Percentiles rank a stretch among this genome's conserved stretches.
phyloP scores from a whole-genome alignment of 2,113 vertebrate genomes.

The Periophthalmodon schlosseri region DNA sequence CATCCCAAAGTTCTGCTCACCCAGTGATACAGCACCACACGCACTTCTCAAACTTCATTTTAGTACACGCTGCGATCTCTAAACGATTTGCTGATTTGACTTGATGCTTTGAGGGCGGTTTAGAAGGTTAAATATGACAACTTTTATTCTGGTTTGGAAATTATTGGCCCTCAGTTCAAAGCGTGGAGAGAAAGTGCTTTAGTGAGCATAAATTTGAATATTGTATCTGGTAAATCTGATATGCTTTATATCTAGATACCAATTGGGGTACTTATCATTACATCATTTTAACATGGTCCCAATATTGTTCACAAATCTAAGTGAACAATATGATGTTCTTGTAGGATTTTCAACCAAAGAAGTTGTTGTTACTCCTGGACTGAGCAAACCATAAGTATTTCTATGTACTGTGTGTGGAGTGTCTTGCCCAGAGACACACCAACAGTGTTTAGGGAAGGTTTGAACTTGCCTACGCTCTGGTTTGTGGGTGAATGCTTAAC shows the following conservation, averaged over 20 bases:
- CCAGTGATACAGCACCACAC: background rate
- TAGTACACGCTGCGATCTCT: background rate
- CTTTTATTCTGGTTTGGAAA: background rate
- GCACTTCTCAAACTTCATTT: background rate
- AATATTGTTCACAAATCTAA: too few species aligned
- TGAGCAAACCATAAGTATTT: too few species aligned
- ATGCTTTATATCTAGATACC: background rate
- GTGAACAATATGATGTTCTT: background rate
- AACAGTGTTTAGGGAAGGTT: too few species aligned
- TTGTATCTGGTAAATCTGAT: background rate
- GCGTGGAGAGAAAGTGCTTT: background rate
- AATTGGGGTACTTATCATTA: background rate
- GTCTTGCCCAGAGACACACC: too few species aligned
- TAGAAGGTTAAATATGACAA: background rate
- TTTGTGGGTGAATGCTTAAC: too few species aligned
- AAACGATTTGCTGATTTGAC: conserved; percentile 2
- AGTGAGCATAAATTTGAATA: background rate
- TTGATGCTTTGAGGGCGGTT: background rate
- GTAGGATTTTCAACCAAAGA: too few species aligned
- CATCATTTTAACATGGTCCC: background rate
- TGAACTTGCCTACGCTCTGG: too few species aligned
- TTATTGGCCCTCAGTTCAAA: background rate
- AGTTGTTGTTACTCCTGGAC: too few species aligned
- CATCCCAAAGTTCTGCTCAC: background rate
- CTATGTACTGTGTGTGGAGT: too few species aligned